These are phyloP conservation scores for Macrophya alboannulata DNA, from an alignment of 2,888 invertebrate species.

Conservation along the genomic window DNA sequence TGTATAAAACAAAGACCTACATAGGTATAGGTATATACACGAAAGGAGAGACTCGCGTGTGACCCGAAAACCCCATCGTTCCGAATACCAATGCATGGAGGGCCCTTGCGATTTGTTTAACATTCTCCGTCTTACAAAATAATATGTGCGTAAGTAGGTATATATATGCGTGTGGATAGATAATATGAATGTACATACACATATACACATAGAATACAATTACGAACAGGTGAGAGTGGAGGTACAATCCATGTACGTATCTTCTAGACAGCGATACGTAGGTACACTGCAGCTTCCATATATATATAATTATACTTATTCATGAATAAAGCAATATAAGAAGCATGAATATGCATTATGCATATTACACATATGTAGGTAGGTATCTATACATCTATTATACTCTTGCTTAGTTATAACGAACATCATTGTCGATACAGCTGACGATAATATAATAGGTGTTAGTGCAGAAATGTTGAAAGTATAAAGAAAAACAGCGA, in stretches of 20 bases:
- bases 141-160: background rate
- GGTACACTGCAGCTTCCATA: background rate
- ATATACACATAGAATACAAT: background rate
- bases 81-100: conserved; percentile 8
- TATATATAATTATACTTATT: background rate
- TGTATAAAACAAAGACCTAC: background rate
- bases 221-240: background rate
- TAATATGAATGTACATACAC: background rate
- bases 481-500: background rate
- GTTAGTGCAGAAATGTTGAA: background rate
- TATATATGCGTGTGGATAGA: background rate
- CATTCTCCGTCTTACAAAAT: background rate
- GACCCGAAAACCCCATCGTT: conserved; percentile 23
- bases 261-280: background rate
- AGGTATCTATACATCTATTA: background rate
- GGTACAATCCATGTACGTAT: background rate
- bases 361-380: background rate
- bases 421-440: background rate
- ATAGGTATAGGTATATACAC: background rate
- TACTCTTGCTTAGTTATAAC: background rate
- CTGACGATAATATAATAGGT: background rate
- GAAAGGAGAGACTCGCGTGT: conserved; percentile 15
- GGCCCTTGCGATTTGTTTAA: conserved; percentile 29
- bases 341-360: background rate
- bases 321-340: background rate